Conservation (phyloP, 1,140 invertebrate genomes). For the Notospermus geniculatus region DNA sequence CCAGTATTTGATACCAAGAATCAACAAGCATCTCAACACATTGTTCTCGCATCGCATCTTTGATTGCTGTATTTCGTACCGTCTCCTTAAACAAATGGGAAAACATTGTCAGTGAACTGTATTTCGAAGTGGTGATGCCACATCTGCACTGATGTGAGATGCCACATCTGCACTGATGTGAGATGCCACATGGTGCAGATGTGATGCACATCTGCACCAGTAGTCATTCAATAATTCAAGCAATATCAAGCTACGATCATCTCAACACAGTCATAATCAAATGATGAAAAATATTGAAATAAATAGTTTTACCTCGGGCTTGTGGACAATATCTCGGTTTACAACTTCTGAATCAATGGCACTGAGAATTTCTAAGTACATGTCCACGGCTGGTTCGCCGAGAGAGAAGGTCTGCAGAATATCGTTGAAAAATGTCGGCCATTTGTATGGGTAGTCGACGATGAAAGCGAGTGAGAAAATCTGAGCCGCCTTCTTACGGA, state of each 20-base stretch:
- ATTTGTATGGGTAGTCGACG: constrained; percentile 59
- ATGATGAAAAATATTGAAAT: too few species aligned
- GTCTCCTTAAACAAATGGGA: constrained; percentile 12
- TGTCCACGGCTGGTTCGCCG: constrained; percentile 56
- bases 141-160: too few species aligned
- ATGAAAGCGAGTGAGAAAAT: constrained; percentile 60
- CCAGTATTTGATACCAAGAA: constrained; percentile 63
- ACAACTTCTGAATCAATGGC: constrained; percentile 62
- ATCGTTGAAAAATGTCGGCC: constrained; percentile 62
- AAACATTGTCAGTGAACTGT: too few species aligned
- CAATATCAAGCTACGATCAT: too few species aligned
- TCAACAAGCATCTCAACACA: constrained; percentile 59
- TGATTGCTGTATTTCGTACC: constrained; percentile 60
- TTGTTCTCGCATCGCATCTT: constrained; percentile 62
- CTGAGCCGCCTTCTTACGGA: constrained; percentile 62
- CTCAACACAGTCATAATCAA: too few species aligned
- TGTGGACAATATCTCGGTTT: constrained; percentile 58
- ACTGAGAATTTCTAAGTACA: constrained; percentile 60
- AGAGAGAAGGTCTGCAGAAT: constrained; percentile 51
- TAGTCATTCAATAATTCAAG: too few species aligned
- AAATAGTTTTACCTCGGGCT: constrained; percentile 35
- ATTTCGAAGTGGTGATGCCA: too few species aligned
- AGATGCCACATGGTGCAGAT: too few species aligned
- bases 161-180: too few species aligned
- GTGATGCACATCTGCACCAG: too few species aligned